Conservation (phyloP, 2,797 vertebrate species). For the Anabas testudineus region DNA sequence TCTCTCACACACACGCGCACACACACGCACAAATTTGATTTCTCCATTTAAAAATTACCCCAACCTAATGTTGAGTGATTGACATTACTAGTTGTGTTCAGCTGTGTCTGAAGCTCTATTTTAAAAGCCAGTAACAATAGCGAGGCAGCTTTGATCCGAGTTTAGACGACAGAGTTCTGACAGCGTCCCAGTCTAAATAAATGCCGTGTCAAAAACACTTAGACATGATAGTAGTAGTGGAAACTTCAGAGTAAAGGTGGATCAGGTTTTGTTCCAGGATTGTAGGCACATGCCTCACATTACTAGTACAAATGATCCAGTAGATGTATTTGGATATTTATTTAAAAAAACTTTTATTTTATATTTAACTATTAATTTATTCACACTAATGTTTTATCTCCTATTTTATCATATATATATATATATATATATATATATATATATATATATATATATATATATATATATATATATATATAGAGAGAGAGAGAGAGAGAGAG, state of each 20-base stretch:
- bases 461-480: too few relatives aligned
- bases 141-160: slow-evolving; percentile 25
- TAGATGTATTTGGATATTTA: too few relatives aligned
- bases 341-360: too few relatives aligned
- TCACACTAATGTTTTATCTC: neutral
- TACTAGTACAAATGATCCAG: too few relatives aligned
- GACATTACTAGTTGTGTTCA: slow-evolving; percentile 18
- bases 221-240: neutral
- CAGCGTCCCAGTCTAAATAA: slow-evolving; percentile 44
- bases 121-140: slow-evolving; percentile 26
- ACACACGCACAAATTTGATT: slow-evolving; percentile 1
- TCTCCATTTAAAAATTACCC: slow-evolving; percentile 43
- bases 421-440: too few relatives aligned
- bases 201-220: slow-evolving; percentile 44
- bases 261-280: neutral
- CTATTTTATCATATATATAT: neutral
- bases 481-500: too few relatives aligned
- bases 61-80: slow-evolving; percentile 32
- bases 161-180: slow-evolving; percentile 26
- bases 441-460: too few relatives aligned
- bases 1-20: neutral
- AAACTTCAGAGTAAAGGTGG: neutral
- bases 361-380: neutral
- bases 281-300: too few relatives aligned
- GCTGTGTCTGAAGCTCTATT: slow-evolving; percentile 36